phyloP scores from a whole-genome alignment of 2,888 invertebrate species.

The Allacma fusca region DNA sequence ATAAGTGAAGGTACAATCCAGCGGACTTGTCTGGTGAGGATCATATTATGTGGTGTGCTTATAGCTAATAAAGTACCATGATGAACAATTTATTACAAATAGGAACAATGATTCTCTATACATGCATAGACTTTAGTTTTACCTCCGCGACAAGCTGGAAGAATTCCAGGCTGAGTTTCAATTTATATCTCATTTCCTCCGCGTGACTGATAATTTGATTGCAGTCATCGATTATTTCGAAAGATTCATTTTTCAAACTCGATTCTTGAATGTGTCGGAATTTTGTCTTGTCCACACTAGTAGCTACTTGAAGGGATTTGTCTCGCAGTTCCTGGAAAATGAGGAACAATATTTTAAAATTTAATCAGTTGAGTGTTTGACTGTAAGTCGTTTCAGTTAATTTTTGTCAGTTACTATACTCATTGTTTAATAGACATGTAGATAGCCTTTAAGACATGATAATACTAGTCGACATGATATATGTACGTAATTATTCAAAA shows the following conservation, averaged over 20 bases:
- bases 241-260: slow-evolving; percentile 37
- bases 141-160: slow-evolving; percentile 33
- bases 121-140: neutral
- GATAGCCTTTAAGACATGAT: too few species aligned
- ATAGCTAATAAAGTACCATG: too few species aligned
- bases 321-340: slow-evolving; percentile 32
- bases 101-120: neutral
- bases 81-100: neutral
- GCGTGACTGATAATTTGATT: slow-evolving; percentile 30
- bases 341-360: neutral
- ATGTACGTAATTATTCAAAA: too few species aligned
- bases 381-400: too few species aligned
- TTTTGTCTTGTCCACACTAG: slow-evolving; percentile 26
- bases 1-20: too few species aligned
- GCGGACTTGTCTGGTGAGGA: too few species aligned
- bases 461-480: too few species aligned
- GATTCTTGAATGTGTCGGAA: slow-evolving; percentile 26
- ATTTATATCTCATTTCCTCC: slow-evolving; percentile 39
- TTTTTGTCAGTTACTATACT: too few species aligned
- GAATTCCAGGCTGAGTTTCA: slow-evolving; percentile 36
- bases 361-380: neutral
- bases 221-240: slow-evolving; percentile 40
- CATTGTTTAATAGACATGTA: too few species aligned
- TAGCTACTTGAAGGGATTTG: slow-evolving; percentile 12
- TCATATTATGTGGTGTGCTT: too few species aligned